Base-by-base conservation (phyloP, 2,113 vertebrate genomes). In the Pogonocichla stellata region DNA sequence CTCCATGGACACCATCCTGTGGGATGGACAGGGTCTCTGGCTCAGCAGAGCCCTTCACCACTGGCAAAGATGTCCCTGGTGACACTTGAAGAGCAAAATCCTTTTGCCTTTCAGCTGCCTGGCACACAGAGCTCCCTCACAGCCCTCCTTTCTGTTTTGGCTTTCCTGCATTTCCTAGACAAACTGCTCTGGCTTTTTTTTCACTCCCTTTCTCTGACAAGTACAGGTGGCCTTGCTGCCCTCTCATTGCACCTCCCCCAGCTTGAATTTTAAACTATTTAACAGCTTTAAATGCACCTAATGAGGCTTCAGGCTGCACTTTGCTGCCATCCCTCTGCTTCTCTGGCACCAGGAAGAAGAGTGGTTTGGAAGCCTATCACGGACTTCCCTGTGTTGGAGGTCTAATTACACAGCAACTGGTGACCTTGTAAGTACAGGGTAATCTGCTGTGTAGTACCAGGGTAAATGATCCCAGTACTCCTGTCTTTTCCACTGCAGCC, bases 361-460 rank as follows among this genome's bases (percentile, higher is more conserved):
- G 72, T 34, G 42, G 66, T 86, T 92, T 66, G 84, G 90, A 94
- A 94, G 86, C 34, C 93, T 88, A 28, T 26, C 0, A 0, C 0
- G 0, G 84, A 65, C 71, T 72, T 89, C 43, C 18, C 47, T 69
- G 64, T 1, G 3, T 60, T 61, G 75, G 88, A 93, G 72, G 81
- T 80, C 84, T 96, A 95, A 97, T 96, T 95, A 91, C 80, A 91
- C 11, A 24, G 82, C 80, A 88, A 91, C 73, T 34, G 65, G 91
- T 81, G 94, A 97, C 93, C 96, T 95, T 9, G 8, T 87, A 95
- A 96, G 83, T 69, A 62, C 85, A 93, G 94, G 69, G 80, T 95
- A 96, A 96, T 95, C 92, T 94, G 78, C 88, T 86, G 57, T 73
- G 71, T 90, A 84, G 87, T 56, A 67, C 82, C 64, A 86, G 50